These are phyloP conservation scores for Beaufortia kweichowensis DNA, from an alignment of 2,113 vertebrate species.

Conservation along the genomic window DNA sequence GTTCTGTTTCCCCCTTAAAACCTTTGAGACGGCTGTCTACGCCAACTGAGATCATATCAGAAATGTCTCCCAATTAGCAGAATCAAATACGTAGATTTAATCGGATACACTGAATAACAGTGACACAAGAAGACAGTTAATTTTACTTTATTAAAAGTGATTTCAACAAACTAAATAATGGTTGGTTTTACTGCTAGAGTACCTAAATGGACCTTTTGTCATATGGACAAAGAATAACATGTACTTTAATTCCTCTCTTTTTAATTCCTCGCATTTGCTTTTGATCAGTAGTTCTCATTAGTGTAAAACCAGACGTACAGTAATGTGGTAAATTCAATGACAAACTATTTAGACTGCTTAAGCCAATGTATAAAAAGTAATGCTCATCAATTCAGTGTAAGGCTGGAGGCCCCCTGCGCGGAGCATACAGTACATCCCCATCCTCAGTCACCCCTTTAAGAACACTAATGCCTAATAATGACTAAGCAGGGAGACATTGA, in stretches of 20 bases:
- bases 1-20: slow-evolving; percentile 4
- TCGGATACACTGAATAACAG: too few species aligned
- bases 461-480: slow-evolving; percentile 39
- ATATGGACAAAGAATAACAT: too few species aligned
- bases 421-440: background rate
- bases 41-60: background rate
- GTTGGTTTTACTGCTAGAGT: too few species aligned
- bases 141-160: too few species aligned
- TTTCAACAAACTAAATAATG: too few species aligned
- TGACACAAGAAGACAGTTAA: too few species aligned
- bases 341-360: background rate
- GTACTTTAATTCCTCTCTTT: too few species aligned
- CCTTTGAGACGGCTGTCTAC: background rate
- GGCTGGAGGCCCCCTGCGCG: background rate
- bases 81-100: background rate
- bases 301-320: background rate
- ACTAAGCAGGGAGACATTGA: background rate
- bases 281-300: too few species aligned
- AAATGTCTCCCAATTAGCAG: background rate
- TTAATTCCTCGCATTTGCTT: too few species aligned
- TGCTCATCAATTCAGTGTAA: background rate
- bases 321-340: slow-evolving; percentile 1
- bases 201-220: too few species aligned
- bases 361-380: background rate
- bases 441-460: background rate